Percentiles rank a stretch among this genome's conserved stretches.
Evolutionary conservation across 2,797 vertebrate species (phyloP).

Genomic region (Leptodactylus fallax): DNA sequence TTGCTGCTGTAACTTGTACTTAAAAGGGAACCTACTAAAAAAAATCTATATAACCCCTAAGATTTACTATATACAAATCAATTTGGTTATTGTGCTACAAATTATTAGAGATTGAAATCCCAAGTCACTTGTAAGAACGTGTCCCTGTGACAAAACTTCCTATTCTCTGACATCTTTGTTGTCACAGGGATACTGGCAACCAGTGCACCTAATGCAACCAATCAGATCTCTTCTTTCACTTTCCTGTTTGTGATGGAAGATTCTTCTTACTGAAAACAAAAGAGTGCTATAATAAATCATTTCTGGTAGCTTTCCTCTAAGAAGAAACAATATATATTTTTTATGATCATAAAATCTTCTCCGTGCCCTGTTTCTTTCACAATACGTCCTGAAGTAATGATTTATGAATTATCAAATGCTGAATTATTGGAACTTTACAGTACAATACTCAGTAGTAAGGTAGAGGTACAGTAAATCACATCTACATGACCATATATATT

Average conservation of each 20-base stretch:
- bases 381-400: background rate
- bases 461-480: no score
- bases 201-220: background rate
- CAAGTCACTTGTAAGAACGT: background rate
- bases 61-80: no score
- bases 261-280: no score
- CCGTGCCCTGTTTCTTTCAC: background rate
- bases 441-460: no score
- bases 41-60: background rate
- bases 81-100: background rate
- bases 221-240: background rate
- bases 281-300: background rate
- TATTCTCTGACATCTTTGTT: background rate
- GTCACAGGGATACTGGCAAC: background rate
- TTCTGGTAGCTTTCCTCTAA: background rate
- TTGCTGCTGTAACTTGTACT: background rate
- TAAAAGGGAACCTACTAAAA: background rate
- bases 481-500: no score
- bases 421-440: no score
- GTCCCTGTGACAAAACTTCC: background rate
- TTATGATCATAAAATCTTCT: background rate
- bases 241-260: background rate
- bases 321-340: background rate
- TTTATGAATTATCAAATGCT: no score
- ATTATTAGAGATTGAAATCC: background rate